Base-by-base conservation (phyloP, 2,888 invertebrate genomes). In the Drosophila neonasuta region DNA sequence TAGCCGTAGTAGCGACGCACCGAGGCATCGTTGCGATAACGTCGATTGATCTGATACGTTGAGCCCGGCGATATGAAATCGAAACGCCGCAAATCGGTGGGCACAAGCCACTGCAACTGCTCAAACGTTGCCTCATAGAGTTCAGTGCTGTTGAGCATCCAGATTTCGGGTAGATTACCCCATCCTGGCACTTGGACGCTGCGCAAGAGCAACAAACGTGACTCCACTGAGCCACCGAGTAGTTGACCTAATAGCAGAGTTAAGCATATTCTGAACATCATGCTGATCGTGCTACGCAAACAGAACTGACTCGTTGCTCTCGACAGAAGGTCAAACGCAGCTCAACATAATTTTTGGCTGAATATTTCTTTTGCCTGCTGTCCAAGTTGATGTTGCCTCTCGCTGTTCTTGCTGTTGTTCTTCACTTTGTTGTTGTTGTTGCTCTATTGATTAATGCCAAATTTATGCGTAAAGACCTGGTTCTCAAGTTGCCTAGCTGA, bases 1-100 rank as follows among this genome's bases (percentile, higher is more conserved):
- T 94, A 93, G 4, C 96, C 96, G 29, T 71, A 78, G 55, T 90
- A 90, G 2, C 88, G 87, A 13, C 65, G 67, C 56, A 87, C 86
- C 3, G 84, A 68, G 9, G 71, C 69, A 45, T 70, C 62, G 24
- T 71, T 89, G 15, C 88, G 87, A 68, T 86, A 89, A 4, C 88
- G 88, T 62, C 77, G 69, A 79, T 89, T 88, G 15, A 88, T 88
- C 59, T 88, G 89, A 68, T 79, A 89, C 3, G 83, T 73, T 0
- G 88, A 88, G 17, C 77, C 76, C 2, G 88, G 78, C n/a, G 88
- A 89, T 1, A 88, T 58, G 8, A 89, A 69, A 46, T 89, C 85
- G 4, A 78, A 88, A 1, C 88, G 86, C 1, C 87, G 61, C 20
- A 88, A 57, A 56, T 88, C 88, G 6, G 71, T 73, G 0, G 88